Percentiles rank a stretch among this genome's conserved stretches.
phyloP scores from a whole-genome alignment of 2,797 vertebrate genomes.

The Lepidocolaptes lacrymiger region DNA sequence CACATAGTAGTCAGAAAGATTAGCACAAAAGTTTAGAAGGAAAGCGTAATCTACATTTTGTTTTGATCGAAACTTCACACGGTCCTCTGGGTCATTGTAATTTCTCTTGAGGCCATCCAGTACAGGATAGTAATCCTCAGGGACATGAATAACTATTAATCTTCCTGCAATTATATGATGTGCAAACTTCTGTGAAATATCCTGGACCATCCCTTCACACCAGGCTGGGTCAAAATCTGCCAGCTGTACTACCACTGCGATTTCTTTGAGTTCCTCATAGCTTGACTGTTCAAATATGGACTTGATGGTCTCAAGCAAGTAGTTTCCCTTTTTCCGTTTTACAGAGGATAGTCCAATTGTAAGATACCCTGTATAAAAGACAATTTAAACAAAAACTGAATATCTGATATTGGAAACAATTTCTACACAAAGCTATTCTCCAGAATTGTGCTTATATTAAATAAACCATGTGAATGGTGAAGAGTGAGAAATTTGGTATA shows the following conservation, averaged over 20 bases:
- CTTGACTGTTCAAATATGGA: conserved; percentile 99
- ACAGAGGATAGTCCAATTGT: conserved; percentile 95
- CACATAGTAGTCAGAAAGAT: conserved; percentile 96
- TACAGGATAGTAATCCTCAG: conserved; percentile 91
- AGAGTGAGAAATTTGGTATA: neutral
- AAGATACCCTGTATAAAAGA: conserved; percentile 85
- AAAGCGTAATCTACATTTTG: conserved; percentile 98
- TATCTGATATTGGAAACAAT: neutral
- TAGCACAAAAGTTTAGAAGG: conserved; percentile 96
- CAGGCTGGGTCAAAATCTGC: conserved; percentile 92
- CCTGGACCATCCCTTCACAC: conserved; percentile 92
- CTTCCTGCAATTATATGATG: conserved; percentile 96
- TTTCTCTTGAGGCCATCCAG: conserved; percentile 96
- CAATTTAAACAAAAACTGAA: conserved; percentile 13
- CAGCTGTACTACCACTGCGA: conserved; percentile 94
- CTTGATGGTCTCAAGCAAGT: conserved; percentile 96
- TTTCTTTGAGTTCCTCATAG: conserved; percentile 97
- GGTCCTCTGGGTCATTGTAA: conserved; percentile 95
- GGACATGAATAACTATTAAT: conserved; percentile 92
- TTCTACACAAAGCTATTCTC: neutral
- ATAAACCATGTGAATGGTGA: neutral
- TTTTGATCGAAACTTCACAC: conserved; percentile 96
- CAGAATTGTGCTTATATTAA: neutral
- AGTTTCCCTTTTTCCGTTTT: conserved; percentile 93
- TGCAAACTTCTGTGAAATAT: conserved; percentile 94